A percentile compares a stretch with the other conserved stretches of the same genome.
Conservation (phyloP, 2,113 vertebrate species). For the Hirundichthys speculiger region DNA sequence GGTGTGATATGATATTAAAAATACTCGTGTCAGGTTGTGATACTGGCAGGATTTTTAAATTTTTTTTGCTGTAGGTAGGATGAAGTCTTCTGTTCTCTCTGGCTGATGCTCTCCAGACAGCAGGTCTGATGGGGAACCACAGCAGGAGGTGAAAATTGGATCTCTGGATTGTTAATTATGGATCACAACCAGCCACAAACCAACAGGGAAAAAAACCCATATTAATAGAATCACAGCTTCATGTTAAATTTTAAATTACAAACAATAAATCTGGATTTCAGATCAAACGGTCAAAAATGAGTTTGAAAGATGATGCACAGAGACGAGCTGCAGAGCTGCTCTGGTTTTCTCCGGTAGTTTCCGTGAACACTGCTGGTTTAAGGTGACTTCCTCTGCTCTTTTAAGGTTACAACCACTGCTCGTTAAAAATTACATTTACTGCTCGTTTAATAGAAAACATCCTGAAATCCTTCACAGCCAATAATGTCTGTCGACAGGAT, state of each 20-base stretch:
- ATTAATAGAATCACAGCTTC: conserved; percentile 70
- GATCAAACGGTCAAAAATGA: conserved; percentile 76
- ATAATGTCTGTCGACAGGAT: too few relatives aligned
- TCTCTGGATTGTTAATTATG: conserved; percentile 74
- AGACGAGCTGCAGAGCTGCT: conserved; percentile 49
- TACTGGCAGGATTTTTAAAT: not conserved
- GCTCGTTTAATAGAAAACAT: too few relatives aligned
- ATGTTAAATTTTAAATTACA: conserved; percentile 59
- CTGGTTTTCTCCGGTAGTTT: conserved; percentile 54
- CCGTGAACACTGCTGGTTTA: not conserved
- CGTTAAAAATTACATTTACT: too few relatives aligned
- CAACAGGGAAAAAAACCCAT: conserved; percentile 48
- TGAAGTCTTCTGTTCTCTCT: conserved; percentile 11
- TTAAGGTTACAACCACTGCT: too few relatives aligned
- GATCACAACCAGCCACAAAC: conserved; percentile 68
- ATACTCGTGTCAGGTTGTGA: not conserved
- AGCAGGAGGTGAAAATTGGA: conserved; percentile 67
- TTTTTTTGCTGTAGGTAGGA: not conserved
- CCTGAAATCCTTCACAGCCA: too few relatives aligned
- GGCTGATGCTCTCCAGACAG: conserved; percentile 34
- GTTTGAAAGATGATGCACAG: conserved; percentile 71
- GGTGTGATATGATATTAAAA: too few relatives aligned
- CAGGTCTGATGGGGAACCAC: conserved; percentile 34
- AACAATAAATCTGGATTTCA: conserved; percentile 70
- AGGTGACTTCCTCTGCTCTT: too few relatives aligned